phyloP scores from a whole-genome alignment of 1,140 invertebrate species.

The Artemia franciscana region DNA sequence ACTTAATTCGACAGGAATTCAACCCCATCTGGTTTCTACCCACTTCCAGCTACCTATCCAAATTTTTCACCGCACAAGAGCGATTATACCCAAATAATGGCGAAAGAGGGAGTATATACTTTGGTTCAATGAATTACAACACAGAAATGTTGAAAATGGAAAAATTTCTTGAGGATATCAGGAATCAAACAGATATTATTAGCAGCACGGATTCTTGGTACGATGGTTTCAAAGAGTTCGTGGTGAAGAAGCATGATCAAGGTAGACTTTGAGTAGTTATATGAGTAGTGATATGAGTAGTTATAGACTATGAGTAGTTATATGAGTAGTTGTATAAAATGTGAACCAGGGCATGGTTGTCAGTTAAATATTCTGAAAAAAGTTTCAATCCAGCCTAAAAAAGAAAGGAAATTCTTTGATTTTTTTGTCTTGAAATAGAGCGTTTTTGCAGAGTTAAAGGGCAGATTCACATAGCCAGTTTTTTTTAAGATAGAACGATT shows the following conservation, averaged over 20 bases:
- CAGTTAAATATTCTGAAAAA: neutral
- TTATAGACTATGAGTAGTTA: too few species aligned
- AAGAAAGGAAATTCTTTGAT: too few species aligned
- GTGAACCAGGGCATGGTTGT: neutral
- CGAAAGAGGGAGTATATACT: slow-evolving; percentile 33
- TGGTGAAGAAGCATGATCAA: slow-evolving; percentile 23
- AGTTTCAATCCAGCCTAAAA: too few species aligned
- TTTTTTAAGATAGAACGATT: too few species aligned
- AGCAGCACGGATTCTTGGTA: slow-evolving; percentile 33
- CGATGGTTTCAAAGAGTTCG: slow-evolving; percentile 30
- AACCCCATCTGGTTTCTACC: slow-evolving; percentile 53
- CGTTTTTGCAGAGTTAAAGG: too few species aligned
- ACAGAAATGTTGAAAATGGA: slow-evolving; percentile 34
- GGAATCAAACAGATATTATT: slow-evolving; percentile 27
- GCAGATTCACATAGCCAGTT: too few species aligned
- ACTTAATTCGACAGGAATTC: slow-evolving; percentile 43
- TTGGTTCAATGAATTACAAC: slow-evolving; percentile 38
- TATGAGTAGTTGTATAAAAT: too few species aligned
- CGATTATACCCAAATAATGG: slow-evolving; percentile 37
- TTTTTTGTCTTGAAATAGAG: too few species aligned
- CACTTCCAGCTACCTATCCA: slow-evolving; percentile 35
- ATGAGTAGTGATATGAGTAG: too few species aligned
- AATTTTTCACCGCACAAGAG: slow-evolving; percentile 29
- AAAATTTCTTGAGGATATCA: slow-evolving; percentile 26
- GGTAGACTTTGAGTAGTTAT: slow-evolving; percentile 16